Evolutionary conservation across 2,113 vertebrate genomes (phyloP).

Genomic region (Nesospiza acunhae): DNA sequence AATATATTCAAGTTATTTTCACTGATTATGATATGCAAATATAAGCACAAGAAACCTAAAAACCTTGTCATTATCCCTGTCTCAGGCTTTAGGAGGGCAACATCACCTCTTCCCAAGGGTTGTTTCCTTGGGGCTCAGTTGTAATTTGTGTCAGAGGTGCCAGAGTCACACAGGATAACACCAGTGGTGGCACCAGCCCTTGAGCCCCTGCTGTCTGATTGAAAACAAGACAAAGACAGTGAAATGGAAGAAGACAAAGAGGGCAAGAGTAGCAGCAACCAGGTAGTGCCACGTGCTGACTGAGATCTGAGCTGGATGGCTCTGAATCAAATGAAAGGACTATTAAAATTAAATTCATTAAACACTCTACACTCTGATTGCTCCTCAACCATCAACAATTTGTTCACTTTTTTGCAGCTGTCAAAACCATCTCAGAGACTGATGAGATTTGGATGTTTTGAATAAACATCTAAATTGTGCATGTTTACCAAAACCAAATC

Average conservation of each 20-base stretch:
- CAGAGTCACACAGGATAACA: background rate
- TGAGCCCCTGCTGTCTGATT: background rate
- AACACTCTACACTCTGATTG: background rate
- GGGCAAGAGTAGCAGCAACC: background rate
- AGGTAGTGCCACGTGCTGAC: background rate
- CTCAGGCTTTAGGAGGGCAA: background rate
- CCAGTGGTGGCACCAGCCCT: background rate
- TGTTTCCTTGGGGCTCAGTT: background rate
- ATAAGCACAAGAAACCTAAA: background rate
- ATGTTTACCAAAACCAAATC: constrained; percentile 12
- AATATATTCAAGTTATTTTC: background rate
- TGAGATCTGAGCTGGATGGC: background rate
- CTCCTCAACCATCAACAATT: constrained; percentile 4
- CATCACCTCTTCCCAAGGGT: background rate
- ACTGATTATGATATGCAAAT: background rate
- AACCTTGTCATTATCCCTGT: background rate
- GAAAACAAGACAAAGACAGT: background rate
- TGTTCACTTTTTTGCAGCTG: constrained; percentile 7
- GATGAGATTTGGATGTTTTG: constrained; percentile 8
- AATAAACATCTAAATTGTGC: constrained; percentile 18
- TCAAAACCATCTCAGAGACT: background rate
- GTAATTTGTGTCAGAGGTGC: background rate
- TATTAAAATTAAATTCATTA: constrained; percentile 11
- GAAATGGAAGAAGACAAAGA: background rate
- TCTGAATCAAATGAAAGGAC: background rate